phyloP scores from a whole-genome alignment of 2,113 vertebrate species.

The Arizona elegans region DNA sequence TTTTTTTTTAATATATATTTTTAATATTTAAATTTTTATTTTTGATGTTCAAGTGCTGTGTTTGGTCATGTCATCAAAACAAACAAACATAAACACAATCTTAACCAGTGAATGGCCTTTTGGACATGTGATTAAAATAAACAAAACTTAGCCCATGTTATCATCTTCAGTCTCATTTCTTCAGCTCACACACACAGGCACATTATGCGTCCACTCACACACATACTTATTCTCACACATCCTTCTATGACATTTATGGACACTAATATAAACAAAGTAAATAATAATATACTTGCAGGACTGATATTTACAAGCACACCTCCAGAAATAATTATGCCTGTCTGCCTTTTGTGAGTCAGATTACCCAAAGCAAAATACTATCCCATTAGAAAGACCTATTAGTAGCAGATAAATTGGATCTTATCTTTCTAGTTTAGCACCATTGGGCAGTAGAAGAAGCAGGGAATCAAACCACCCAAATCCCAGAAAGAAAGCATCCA shows the following conservation, averaged over 20 bases:
- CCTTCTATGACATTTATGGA: slow-evolving; percentile 34
- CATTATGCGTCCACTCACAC: background rate
- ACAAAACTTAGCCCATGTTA: background rate
- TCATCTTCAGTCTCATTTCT: background rate
- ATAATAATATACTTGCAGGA: slow-evolving; percentile 28
- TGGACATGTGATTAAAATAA: slow-evolving; percentile 26
- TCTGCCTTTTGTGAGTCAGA: slow-evolving; percentile 19
- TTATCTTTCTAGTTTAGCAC: slow-evolving; percentile 26
- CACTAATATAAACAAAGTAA: slow-evolving; percentile 34
- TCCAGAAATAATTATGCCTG: slow-evolving; percentile 1
- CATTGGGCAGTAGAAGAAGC: slow-evolving; percentile 4
- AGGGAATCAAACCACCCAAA: slow-evolving; percentile 20
- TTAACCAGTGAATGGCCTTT: slow-evolving; percentile 19
- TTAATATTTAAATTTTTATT: slow-evolving; percentile 6
- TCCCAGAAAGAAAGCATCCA: slow-evolving; percentile 28
- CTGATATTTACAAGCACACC: slow-evolving; percentile 29
- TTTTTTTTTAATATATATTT: slow-evolving; percentile 6
- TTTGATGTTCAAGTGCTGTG: slow-evolving; percentile 51
- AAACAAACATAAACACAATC: slow-evolving; percentile 33
- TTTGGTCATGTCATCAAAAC: slow-evolving; percentile 35
- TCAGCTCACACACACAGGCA: background rate
- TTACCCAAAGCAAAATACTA: slow-evolving; percentile 13
- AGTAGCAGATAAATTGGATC: background rate
- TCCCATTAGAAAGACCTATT: background rate
- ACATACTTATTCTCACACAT: background rate